Base-by-base conservation (phyloP, 2,113 vertebrate genomes). In the Glaucomys volans region DNA sequence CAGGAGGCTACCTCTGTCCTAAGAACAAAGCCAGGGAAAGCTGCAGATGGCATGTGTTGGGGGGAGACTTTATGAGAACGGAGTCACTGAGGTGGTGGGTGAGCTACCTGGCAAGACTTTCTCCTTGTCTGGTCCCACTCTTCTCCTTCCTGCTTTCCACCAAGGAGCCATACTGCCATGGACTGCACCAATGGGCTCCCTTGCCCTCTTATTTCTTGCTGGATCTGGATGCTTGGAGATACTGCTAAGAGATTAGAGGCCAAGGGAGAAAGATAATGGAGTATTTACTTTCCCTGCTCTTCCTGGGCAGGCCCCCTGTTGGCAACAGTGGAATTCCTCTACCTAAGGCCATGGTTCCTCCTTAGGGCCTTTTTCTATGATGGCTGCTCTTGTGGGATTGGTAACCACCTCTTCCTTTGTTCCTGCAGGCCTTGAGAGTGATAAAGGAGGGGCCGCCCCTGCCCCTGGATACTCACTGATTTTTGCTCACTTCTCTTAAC, bases 41-140 rank as follows among this genome's bases (percentile, higher is more conserved):
- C 79, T 74, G 28, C 24, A 44, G 50, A 14, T 5, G 17, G 17
- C 54, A 4, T 2, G 0, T 1, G 26, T 8, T 11, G 3, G 5
- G 66, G 90, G 82, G 54, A 77, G 35, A 18, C 59, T 17, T 40
- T 54, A 26, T 11, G 18, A 67, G 89, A 28, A 18, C 2, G 32
- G 26, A 57, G 59, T 82, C 37, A 3, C 8, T 10, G 22, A 54
- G 13, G 69, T 69, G 67, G 62, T 32, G 52, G 26, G 13, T 7
- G 66, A 76, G 26, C 14, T 32, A 5, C 72, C 74, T 72, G 37
- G 28, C 40, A 69, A 84, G 52, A 37, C 37, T 59, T 42, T 42
- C 12, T 54, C 52, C 37, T 35, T 50, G 52, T 50, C 35, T 22
- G 20, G 20, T 52, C 71, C 54, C 71, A 47, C 0, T 40, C 13